phyloP scores from a whole-genome alignment of 2,888 invertebrate species.

The Tenthredo distinguenda region DNA sequence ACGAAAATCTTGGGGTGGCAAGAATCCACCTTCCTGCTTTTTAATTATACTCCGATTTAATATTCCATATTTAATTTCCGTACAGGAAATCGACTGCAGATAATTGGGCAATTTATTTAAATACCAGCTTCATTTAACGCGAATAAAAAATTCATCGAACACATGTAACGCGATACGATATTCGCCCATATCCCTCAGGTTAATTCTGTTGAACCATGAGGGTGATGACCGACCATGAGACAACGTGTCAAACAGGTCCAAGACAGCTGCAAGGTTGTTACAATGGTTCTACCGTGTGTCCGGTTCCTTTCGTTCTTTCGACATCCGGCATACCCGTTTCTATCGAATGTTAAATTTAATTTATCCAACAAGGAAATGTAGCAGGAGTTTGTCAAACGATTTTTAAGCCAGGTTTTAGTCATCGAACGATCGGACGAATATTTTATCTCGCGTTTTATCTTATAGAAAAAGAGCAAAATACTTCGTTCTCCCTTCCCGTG shows the following conservation, averaged over 20 bases:
- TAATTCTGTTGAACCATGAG: slow-evolving; percentile 23
- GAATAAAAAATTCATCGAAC: neutral
- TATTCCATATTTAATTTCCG: neutral
- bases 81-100: neutral
- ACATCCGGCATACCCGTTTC: slow-evolving; percentile 34
- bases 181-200: slow-evolving; percentile 19
- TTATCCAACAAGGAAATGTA: slow-evolving; percentile 20
- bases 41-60: neutral
- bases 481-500: neutral
- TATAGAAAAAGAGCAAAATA: neutral
- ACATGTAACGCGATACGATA: neutral
- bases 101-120: slow-evolving; percentile 3
- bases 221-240: slow-evolving; percentile 55
- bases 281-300: slow-evolving; percentile 28
- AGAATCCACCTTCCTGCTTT: neutral
- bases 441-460: neutral
- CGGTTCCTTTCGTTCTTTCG: slow-evolving; percentile 50
- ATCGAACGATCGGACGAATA: neutral
- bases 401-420: neutral
- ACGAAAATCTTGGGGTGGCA: neutral
- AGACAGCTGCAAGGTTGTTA: slow-evolving; percentile 47
- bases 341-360: neutral
- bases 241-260: slow-evolving; percentile 51
- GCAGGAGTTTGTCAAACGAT: neutral
- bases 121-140: neutral